These are phyloP conservation scores for Stictocephala bisonia DNA, from an alignment of 2,888 invertebrate species.

Conservation along the genomic window DNA sequence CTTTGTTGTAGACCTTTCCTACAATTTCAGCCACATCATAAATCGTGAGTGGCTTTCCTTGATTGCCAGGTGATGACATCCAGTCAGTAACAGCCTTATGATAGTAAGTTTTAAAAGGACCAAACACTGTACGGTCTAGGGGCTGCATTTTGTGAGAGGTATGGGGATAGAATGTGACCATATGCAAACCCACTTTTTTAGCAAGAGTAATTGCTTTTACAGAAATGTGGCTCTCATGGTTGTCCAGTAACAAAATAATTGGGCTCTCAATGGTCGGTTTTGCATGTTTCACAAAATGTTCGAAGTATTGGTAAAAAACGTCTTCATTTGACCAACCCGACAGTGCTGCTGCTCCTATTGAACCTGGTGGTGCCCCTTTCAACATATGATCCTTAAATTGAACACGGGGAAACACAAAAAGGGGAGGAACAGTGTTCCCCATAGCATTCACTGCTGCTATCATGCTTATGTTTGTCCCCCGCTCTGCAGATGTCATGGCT, in stretches of 20 bases:
- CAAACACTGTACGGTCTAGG: conserved; percentile 39
- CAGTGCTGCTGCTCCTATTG: conserved; percentile 58
- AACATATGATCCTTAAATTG: conserved; percentile 61
- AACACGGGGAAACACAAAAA: conserved; percentile 56
- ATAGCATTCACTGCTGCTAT: conserved; percentile 52
- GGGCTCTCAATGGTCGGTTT: conserved; percentile 58
- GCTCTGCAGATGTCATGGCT: conserved; percentile 63
- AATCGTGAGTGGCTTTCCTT: conserved; percentile 42
- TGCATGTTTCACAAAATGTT: conserved; percentile 60
- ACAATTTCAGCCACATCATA: conserved; percentile 44
- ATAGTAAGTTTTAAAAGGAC: conserved; percentile 36
- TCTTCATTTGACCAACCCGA: conserved; percentile 62
- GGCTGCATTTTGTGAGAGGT: conserved; percentile 46
- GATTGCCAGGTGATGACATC: conserved; percentile 40
- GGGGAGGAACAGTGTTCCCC: conserved; percentile 55
- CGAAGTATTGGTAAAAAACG: conserved; percentile 59
- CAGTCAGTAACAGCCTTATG: conserved; percentile 40
- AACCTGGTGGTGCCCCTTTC: conserved; percentile 61
- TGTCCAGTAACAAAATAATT: conserved; percentile 60
- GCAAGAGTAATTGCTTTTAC: conserved; percentile 60
- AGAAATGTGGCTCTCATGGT: conserved; percentile 60
- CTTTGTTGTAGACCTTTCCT: conserved; percentile 25
- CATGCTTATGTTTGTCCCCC: conserved; percentile 55
- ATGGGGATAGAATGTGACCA: conserved; percentile 64
- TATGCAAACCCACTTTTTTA: conserved; percentile 62